phyloP scores from a whole-genome alignment of 2,113 vertebrate species.

The Calypte anna region DNA sequence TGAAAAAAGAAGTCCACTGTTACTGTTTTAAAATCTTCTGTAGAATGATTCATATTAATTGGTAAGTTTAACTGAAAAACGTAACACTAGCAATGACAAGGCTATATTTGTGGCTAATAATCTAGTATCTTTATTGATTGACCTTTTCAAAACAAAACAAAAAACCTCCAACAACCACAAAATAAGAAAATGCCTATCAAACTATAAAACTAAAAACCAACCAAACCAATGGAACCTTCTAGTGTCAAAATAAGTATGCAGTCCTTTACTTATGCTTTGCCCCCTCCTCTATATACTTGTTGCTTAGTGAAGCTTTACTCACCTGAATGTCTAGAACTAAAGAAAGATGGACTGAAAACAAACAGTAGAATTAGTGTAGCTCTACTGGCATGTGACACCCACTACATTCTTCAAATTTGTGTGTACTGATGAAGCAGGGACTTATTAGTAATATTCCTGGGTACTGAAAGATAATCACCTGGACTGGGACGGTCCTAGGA shows the following conservation, averaged over 20 bases:
- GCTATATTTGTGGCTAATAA: background rate
- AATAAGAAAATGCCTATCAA: background rate
- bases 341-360: background rate
- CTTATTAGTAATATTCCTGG: background rate
- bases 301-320: background rate
- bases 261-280: background rate
- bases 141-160: background rate
- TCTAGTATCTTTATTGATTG: background rate
- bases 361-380: background rate
- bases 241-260: background rate
- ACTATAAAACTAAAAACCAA: background rate
- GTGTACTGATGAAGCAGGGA: background rate
- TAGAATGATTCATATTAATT: background rate
- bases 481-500: background rate
- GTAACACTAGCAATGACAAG: background rate
- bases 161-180: background rate
- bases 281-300: background rate
- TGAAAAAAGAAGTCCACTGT: constrained; percentile 64
- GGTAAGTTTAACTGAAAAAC: background rate
- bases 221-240: background rate
- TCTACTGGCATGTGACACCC: background rate
- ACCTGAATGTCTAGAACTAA: background rate
- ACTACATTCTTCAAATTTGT: background rate
- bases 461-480: background rate
- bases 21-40: background rate